Conservation (phyloP, 1,140 invertebrate genomes). For the Plodia interpunctella region DNA sequence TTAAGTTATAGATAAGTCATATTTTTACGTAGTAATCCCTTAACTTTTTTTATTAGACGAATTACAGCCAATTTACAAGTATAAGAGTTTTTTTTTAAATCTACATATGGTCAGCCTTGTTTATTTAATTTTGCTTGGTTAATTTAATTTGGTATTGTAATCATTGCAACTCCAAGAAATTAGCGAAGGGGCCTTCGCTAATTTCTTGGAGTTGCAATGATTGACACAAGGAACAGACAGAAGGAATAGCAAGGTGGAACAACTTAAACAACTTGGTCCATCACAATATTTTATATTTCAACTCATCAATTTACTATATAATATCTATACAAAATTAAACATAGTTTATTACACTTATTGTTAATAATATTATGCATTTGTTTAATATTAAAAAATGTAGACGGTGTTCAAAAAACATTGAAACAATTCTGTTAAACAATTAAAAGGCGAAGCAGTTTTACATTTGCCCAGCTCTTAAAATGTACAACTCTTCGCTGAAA, state of each 20-base stretch:
- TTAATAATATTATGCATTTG: slow-evolving; percentile 33
- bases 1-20: too few species aligned
- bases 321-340: slow-evolving; percentile 66
- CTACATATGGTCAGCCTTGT: too few species aligned
- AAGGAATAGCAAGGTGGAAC: not conserved
- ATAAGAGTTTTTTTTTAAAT: too few species aligned
- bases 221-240: too few species aligned
- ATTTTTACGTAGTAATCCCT: too few species aligned
- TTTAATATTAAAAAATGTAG: slow-evolving; percentile 26
- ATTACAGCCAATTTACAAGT: too few species aligned
- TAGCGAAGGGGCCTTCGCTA: too few species aligned
- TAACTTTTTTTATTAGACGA: too few species aligned
- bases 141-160: too few species aligned
- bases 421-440: not conserved
- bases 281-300: slow-evolving; percentile 68
- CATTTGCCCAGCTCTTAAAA: slow-evolving; percentile 71
- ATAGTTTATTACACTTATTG: slow-evolving; percentile 46
- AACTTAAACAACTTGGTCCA: slow-evolving; percentile 31
- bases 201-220: too few species aligned
- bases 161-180: too few species aligned
- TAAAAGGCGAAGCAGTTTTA: slow-evolving; percentile 50
- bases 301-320: slow-evolving; percentile 62
- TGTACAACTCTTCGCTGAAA: slow-evolving; percentile 58
- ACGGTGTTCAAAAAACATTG: not conserved
- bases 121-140: too few species aligned